Percentiles rank a stretch among this genome's conserved stretches.
phyloP scores from a whole-genome alignment of 2,113 vertebrate species.

The Salvelinus namaycush region DNA sequence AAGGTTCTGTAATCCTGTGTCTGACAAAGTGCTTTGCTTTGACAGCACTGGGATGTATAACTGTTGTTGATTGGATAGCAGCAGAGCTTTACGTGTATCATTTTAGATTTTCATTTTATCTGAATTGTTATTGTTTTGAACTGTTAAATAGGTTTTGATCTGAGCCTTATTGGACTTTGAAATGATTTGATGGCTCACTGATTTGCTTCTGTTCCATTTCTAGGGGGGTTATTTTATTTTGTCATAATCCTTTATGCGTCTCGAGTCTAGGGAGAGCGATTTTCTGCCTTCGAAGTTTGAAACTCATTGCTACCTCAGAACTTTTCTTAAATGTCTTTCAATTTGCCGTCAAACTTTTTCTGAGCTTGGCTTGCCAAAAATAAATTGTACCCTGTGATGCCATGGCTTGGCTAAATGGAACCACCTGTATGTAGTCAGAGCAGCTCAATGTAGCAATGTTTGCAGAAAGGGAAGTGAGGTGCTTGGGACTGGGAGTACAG shows the following conservation, averaged over 20 bases:
- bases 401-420: constrained; percentile 57
- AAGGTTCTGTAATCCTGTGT: neutral
- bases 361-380: constrained; percentile 38
- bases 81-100: neutral
- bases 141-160: neutral
- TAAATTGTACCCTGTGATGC: constrained; percentile 56
- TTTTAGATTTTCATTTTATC: neutral
- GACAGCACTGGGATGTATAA: neutral
- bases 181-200: neutral
- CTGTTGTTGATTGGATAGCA: neutral
- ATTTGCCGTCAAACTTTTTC: constrained; percentile 22
- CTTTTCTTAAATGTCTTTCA: constrained; percentile 44
- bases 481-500: constrained; percentile 13
- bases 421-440: constrained; percentile 56
- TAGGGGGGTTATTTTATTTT: neutral
- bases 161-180: neutral
- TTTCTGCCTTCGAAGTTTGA: constrained; percentile 1
- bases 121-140: neutral
- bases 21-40: neutral
- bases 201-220: too few species aligned
- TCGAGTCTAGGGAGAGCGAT: constrained; percentile 16
- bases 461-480: constrained; percentile 58
- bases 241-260: constrained; percentile 11
- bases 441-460: constrained; percentile 44
- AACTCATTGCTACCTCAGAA: constrained; percentile 1